phyloP scores from a whole-genome alignment of 53 echinoderm and acorn worm species.

The Zoroaster sp. region DNA sequence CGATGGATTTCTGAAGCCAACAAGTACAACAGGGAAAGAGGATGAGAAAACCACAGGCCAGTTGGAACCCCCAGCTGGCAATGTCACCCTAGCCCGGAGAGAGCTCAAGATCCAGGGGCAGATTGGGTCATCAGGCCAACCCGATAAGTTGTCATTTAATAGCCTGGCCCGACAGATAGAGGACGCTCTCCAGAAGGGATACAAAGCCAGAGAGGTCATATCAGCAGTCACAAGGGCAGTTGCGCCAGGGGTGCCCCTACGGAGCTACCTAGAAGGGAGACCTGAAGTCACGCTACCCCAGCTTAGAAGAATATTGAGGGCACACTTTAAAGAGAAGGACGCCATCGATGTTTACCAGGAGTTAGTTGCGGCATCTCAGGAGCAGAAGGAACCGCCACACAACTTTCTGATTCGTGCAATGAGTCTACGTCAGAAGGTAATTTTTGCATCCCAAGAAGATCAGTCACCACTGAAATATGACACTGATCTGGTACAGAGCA shows the following conservation, averaged over 20 bases:
- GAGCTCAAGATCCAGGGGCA: slow-evolving; percentile 26
- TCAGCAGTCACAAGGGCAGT: slow-evolving; percentile 31
- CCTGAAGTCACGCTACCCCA: background rate
- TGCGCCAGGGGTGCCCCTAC: slow-evolving; percentile 1
- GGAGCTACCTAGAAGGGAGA: slow-evolving; percentile 46
- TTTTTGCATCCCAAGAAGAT: background rate
- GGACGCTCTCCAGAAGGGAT: background rate
- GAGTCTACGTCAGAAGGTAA: background rate
- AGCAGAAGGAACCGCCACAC: background rate
- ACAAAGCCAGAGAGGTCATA: slow-evolving; percentile 6
- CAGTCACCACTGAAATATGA: slow-evolving; percentile 1
- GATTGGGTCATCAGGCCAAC: slow-evolving; percentile 20
- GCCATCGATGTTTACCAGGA: slow-evolving; percentile 14
- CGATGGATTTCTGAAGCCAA: background rate
- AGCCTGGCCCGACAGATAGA: background rate
- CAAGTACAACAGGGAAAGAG: background rate
- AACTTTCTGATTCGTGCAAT: slow-evolving; percentile 22
- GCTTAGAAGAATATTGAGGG: slow-evolving; percentile 21
- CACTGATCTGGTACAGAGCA: background rate
- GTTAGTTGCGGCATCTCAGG: background rate
- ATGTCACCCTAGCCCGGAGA: background rate
- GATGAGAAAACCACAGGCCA: background rate
- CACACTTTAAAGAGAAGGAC: slow-evolving; percentile 56
- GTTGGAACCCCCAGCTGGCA: background rate
- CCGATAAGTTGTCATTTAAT: background rate